Percentiles rank a stretch among this genome's conserved stretches.
phyloP scores from a whole-genome alignment of 1,140 invertebrate species.

The Trachymyrmex cornetzi region DNA sequence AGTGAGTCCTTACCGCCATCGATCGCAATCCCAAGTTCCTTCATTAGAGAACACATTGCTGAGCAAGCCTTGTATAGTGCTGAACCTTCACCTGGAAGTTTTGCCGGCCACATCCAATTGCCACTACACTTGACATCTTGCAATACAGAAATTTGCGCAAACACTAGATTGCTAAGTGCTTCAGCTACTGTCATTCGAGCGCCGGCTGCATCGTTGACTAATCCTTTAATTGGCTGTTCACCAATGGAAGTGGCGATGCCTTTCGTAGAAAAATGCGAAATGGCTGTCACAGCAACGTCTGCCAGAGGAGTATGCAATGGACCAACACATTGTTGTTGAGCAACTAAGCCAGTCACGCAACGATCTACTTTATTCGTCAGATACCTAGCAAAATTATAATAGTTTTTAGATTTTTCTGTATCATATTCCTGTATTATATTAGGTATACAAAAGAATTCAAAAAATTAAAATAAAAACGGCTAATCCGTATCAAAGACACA shows the following conservation, averaged over 20 bases:
- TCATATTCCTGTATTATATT: not conserved
- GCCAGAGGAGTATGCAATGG: constrained; percentile 97
- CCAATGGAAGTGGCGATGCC: constrained; percentile 98
- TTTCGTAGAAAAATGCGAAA: constrained; percentile 91
- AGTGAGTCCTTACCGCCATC: constrained; percentile 99
- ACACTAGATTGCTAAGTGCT: constrained; percentile 97
- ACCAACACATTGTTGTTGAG: constrained; percentile 99
- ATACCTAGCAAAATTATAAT: constrained; percentile 86
- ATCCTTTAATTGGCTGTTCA: constrained; percentile 98
- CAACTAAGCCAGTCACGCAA: constrained; percentile 97
- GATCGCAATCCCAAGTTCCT: constrained; percentile 95
- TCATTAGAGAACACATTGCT: constrained; percentile 96
- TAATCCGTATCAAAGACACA: too few relatives aligned
- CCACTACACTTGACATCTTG: constrained; percentile 98
- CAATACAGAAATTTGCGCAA: constrained; percentile 92
- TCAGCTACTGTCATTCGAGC: constrained; percentile 98
- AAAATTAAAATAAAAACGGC: too few relatives aligned
- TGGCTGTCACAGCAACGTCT: constrained; percentile 97
- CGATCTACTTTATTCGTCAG: constrained; percentile 98
- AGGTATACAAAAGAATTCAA: too few relatives aligned
- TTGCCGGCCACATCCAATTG: constrained; percentile 99
- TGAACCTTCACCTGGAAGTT: constrained; percentile 96
- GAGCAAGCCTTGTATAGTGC: constrained; percentile 94
- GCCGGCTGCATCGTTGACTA: constrained; percentile 93
- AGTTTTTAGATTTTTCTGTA: not conserved